Percentiles rank a stretch among this genome's conserved stretches.
phyloP scores from a whole-genome alignment of 2,797 vertebrate species.

The Melanotaenia trifasciata region DNA sequence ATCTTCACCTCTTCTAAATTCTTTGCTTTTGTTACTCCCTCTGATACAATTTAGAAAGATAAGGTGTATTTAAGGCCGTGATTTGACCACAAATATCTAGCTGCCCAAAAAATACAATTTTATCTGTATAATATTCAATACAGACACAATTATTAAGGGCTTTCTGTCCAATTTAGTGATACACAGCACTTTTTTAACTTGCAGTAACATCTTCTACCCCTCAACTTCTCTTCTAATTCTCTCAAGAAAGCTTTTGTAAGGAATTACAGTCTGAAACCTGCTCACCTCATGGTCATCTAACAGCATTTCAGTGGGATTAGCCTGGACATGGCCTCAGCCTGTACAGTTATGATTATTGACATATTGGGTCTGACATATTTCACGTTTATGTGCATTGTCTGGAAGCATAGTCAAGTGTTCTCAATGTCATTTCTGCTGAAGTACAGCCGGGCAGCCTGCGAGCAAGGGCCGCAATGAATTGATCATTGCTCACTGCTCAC shows the following conservation, averaged over 20 bases:
- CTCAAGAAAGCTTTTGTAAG: constrained; percentile 40
- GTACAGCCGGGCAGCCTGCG: constrained; percentile 69
- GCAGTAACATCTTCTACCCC: constrained; percentile 17
- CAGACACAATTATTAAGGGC: constrained; percentile 16
- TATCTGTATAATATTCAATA: constrained; percentile 43
- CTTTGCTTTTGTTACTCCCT: constrained; percentile 50
- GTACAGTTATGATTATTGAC: constrained; percentile 84
- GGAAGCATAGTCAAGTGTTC: constrained; percentile 82
- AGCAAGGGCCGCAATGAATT: constrained; percentile 80
- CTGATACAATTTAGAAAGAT: constrained; percentile 40
- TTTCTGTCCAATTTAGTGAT: constrained; percentile 20
- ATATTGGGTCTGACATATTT: constrained; percentile 82
- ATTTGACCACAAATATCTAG: constrained; percentile 41
- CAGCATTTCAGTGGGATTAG: constrained; percentile 75
- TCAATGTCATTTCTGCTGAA: constrained; percentile 82
- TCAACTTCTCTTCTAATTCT: constrained; percentile 39
- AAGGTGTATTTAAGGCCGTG: constrained; percentile 22
- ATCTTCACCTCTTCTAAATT: constrained; percentile 51
- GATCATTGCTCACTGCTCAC: constrained; percentile 85
- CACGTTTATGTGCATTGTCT: constrained; percentile 85
- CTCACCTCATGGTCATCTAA: constrained; percentile 58
- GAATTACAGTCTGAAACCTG: constrained; percentile 43
- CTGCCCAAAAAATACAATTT: constrained; percentile 44
- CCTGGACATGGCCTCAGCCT: constrained; percentile 77
- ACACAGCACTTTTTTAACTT: constrained; percentile 12